phyloP scores from a whole-genome alignment of 2,113 vertebrate species.

The Hucho hucho region DNA sequence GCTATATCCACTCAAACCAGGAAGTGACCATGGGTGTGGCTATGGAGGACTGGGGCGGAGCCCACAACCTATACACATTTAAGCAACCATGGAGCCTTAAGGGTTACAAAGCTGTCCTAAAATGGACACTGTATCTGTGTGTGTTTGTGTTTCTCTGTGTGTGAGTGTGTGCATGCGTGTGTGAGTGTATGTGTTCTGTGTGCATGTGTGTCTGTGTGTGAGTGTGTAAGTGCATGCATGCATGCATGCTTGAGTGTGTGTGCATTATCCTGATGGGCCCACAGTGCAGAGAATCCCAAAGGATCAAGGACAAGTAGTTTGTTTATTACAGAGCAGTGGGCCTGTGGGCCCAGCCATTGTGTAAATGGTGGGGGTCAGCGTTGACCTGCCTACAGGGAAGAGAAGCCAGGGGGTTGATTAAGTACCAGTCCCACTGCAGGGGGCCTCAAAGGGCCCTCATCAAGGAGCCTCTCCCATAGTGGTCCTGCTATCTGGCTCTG shows the following conservation, averaged over 20 bases:
- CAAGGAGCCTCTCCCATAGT: conserved; percentile 35
- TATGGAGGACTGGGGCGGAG: no score
- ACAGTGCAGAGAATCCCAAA: conserved; percentile 11
- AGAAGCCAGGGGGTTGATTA: conserved; percentile 66
- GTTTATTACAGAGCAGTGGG: conserved; percentile 48
- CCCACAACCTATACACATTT: no score
- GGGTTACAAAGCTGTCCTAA: no score
- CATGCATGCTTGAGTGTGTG: conserved; percentile 8
- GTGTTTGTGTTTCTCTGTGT: conserved; percentile 3
- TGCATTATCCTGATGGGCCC: conserved; percentile 35
- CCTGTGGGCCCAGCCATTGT: conserved; percentile 25
- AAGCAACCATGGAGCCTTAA: no score
- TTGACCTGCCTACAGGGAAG: conserved; percentile 52
- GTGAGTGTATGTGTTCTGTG: conserved; percentile 5
- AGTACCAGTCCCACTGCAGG: conserved; percentile 56
- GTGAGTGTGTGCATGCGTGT: neutral
- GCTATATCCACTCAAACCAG: neutral
- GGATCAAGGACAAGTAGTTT: conserved; percentile 59
- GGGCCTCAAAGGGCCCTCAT: conserved; percentile 41
- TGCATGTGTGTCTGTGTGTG: neutral
- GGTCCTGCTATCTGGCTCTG: conserved; percentile 31
- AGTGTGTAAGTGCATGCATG: neutral
- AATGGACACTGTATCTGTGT: neutral
- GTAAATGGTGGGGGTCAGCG: conserved; percentile 60
- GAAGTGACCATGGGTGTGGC: neutral